These are phyloP conservation scores for Vidua chalybeata DNA, from an alignment of 2,113 vertebrate genomes.

Conservation along the genomic window DNA sequence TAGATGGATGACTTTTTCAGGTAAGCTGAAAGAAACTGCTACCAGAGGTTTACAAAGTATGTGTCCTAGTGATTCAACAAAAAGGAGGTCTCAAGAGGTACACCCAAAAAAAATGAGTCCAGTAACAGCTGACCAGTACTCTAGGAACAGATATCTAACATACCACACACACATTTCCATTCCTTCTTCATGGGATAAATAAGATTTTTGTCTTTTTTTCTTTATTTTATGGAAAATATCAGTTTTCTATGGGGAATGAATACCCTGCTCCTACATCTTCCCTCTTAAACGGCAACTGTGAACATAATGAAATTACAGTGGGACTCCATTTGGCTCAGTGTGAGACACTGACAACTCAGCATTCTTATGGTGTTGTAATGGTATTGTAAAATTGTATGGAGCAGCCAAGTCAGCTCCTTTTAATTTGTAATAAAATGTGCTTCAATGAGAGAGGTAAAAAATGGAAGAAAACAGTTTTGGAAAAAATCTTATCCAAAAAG, in stretches of 20 bases:
- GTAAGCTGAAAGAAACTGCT: not conserved
- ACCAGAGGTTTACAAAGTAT: not conserved
- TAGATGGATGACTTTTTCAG: not conserved
- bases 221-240: not conserved
- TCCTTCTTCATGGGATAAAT: not conserved
- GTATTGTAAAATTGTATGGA: not conserved
- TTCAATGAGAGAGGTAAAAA: not conserved
- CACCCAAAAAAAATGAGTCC: not conserved
- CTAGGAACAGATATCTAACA: not conserved
- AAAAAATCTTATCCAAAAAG: not conserved
- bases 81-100: not conserved
- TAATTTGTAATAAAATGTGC: not conserved
- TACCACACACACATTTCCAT: accelerated
- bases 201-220: not conserved
- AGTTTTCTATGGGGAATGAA: not conserved
- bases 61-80: not conserved
- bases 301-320: not conserved
- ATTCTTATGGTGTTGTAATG: accelerated
- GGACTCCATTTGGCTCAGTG: not conserved
- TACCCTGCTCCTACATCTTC: not conserved
- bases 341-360: not conserved
- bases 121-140: not conserved
- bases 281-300: not conserved
- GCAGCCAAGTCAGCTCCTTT: not conserved
- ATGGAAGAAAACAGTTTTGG: not conserved